Evolutionary conservation across 2,113 vertebrate genomes (phyloP), one percentile per base, ranked within the genome.

Genomic region (Onychostruthus taczanowskii): DNA sequence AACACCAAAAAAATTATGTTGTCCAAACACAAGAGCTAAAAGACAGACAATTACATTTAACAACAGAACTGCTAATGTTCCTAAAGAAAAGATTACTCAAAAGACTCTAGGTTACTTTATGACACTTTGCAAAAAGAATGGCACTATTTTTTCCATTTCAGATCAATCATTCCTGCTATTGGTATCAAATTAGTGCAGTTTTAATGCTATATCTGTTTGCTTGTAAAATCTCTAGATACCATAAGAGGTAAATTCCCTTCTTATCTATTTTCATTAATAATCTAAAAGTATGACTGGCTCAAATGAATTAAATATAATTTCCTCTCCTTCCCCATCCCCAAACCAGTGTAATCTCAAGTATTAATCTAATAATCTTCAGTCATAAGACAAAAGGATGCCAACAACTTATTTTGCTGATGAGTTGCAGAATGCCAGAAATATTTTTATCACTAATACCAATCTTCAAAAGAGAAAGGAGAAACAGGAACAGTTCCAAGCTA

Each of bases 21-120:
- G 72, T 83, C 26, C 67, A 76, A 94, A 87, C 10, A 11, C 12
- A 67, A 41, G 53, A 62, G 39, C 61, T 70, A 77, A 89, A 94
- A 95, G 50, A 33, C 35, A 78, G 43, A 5, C 47, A 77, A 88
- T 81, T 87, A 62, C 14, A 9, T 52, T 81, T 70, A 96, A 61
- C 16, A 93, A 62, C 37, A 82, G 95, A 96, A 80, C 58, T 87
- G 62, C 39, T 93, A 89, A 84, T 92, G 4, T 90, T 91, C 53
- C 12, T 43, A 76, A 85, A 83, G 49, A 72, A 66, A 96, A 53
- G 59, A 87, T 78, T 73, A 95, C 37, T 84, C 49, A 93, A 78
- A 84, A 26, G 46, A 13, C 13, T 82, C 8, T 55, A 47, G 7
- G 14, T 64, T 93, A 78, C 82, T 92, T 89, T 86, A 26, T 87